Base-by-base conservation (phyloP, 2,113 vertebrate genomes). In the Tichodroma muraria region DNA sequence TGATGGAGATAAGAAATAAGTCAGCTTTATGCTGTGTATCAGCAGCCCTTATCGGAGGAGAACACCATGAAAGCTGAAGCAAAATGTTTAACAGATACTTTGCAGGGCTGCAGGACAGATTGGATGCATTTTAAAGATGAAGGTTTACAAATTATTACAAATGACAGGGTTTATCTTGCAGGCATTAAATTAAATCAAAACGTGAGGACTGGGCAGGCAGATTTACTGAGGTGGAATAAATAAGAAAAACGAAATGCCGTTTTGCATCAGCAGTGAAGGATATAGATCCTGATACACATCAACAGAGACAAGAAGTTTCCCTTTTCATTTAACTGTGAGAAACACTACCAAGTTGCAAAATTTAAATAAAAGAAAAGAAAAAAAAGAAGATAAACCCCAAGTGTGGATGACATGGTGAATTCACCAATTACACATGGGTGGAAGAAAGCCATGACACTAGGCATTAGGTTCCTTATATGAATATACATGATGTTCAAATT, bases 151-250 rank as follows among this genome's bases (percentile, higher is more conserved):
- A 96, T 97, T 92, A 96, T 97, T 96, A 80, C 88, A 97, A 97
- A 97, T 96, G 97, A 95, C 90, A 90, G 88, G 66, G 68, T 97
- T 97, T 96, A 95, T 97, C 96, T 98, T 83, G 76, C 50, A 95
- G 97, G 95, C 95, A 89, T 97, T 97, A 96, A 96, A 97, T 97
- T 93, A 96, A 97, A 98, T 97, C 92, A 96, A 70, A 97, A 95
- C 8, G 57, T 93, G 94, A 97, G 94, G 83, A 93, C 30, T 72
- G 84, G 87, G 72, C 91, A 96, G 92, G 87, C 86, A 94, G 87
- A 96, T 95, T 95, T 93, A 95, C 90, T 96, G 97, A 96, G 94
- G 94, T 96, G 89, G 95, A 97, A 90, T 96, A 95, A 97, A 92
- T 90, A 82, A 86, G 96, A 91, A 97, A 97, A 97, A 97, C 73